A percentile compares a stretch with the other conserved stretches of the same genome.
Conservation (phyloP, 2,797 vertebrate genomes). For the Delichon dasypus region DNA sequence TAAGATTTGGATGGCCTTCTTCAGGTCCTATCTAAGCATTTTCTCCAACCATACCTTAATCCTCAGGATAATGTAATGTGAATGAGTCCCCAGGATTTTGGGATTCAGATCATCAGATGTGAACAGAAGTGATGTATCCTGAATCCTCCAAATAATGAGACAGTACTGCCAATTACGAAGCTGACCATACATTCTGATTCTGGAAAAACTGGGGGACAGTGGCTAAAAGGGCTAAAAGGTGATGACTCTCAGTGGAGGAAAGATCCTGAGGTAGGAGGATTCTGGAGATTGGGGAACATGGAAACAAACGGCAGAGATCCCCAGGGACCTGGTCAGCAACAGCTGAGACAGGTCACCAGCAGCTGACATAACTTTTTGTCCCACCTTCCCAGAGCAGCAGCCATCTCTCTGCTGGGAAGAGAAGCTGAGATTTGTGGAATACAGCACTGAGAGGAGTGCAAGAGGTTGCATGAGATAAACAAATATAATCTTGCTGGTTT, state of each 20-base stretch:
- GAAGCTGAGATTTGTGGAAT: not conserved
- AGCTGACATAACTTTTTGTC: not conserved
- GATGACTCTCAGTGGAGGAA: not conserved
- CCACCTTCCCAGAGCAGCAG: not conserved
- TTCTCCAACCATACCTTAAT: not conserved
- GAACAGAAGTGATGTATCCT: not conserved
- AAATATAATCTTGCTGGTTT: not conserved
- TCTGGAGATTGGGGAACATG: not conserved
- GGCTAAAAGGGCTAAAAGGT: not conserved
- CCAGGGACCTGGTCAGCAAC: too few relatives aligned
- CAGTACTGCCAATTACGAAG: not conserved
- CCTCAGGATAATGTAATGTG: not conserved
- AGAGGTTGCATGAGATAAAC: not conserved
- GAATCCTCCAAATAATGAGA: not conserved
- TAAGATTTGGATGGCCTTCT: not conserved
- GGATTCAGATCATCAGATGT: not conserved
- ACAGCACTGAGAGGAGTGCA: accelerated
- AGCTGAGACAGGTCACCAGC: not conserved
- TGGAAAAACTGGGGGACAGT: not conserved
- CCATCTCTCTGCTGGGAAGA: not conserved
- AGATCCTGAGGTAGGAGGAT: not conserved
- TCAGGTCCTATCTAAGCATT: not conserved
- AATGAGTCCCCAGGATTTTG: not conserved
- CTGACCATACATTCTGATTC: not conserved
- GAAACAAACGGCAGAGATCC: not conserved